Evolutionary conservation across 2,797 vertebrate genomes (phyloP).

Genomic region (Gadopsis marmoratus): DNA sequence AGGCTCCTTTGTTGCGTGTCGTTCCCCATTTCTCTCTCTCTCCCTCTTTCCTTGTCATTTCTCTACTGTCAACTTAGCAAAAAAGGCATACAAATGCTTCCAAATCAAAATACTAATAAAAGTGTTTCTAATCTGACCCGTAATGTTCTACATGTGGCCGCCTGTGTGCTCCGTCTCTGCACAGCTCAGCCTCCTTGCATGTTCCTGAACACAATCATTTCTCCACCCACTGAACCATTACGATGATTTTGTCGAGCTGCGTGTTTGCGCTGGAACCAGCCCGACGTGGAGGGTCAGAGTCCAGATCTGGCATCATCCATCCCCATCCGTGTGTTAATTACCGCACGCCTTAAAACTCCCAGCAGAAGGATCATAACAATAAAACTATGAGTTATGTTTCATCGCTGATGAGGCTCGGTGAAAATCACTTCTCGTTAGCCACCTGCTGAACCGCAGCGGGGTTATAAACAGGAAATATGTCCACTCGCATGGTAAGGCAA

Average conservation of each 20-base stretch:
- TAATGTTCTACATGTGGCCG: not conserved
- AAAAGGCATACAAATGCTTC: not conserved
- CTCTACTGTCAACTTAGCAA: too few species aligned
- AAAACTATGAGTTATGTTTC: slow-evolving; percentile 40
- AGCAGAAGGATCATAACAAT: slow-evolving; percentile 21
- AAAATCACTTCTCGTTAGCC: slow-evolving; percentile 30
- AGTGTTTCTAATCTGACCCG: not conserved
- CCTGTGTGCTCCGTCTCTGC: not conserved
- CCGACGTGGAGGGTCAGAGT: slow-evolving; percentile 20
- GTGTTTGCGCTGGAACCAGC: slow-evolving; percentile 5
- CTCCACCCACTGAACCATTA: not conserved
- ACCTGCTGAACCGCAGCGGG: slow-evolving; percentile 33
- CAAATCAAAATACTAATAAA: not conserved
- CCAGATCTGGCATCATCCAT: not conserved
- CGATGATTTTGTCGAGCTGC: slow-evolving; percentile 15
- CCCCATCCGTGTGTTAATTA: slow-evolving; percentile 20
- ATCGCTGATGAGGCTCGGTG: not conserved
- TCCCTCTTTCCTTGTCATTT: too few species aligned
- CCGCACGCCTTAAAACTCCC: not conserved
- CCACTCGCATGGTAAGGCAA: not conserved
- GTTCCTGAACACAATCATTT: not conserved
- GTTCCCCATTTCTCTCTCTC: too few species aligned
- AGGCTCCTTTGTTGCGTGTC: too few species aligned
- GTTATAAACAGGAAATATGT: not conserved
- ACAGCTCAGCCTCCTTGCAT: not conserved